Percentiles rank a stretch among this genome's conserved stretches.
phyloP scores from a whole-genome alignment of 2,113 vertebrate genomes.

The Herpailurus yagouaroundi region DNA sequence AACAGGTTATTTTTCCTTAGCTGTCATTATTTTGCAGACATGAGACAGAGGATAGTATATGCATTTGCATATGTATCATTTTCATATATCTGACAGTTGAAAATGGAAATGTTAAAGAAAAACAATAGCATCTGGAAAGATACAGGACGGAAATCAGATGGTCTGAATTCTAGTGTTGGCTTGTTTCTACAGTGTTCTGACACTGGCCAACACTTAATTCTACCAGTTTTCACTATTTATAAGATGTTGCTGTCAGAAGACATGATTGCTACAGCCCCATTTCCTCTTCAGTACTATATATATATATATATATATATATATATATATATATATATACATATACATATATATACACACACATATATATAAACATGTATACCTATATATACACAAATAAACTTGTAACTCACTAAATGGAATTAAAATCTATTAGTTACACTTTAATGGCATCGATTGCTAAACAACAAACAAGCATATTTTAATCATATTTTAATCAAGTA shows the following conservation, averaged over 20 bases:
- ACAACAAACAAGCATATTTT: not conserved
- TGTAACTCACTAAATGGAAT: not conserved
- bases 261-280: not conserved
- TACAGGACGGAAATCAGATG: not conserved
- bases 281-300: not conserved
- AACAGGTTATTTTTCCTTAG: not conserved
- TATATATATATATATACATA: not conserved
- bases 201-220: not conserved
- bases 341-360: not conserved
- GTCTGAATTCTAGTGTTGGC: not conserved
- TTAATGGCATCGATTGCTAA: not conserved
- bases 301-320: not conserved
- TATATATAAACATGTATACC: too few relatives aligned
- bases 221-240: not conserved
- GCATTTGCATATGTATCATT: not conserved
- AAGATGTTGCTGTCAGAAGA: not conserved
- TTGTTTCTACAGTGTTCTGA: not conserved
- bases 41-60: not conserved
- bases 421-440: not conserved
- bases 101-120: not conserved
- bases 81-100: not conserved
- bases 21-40: not conserved
- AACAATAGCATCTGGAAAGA: not conserved
- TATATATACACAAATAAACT: not conserved
- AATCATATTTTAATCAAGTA: not conserved